Base-by-base conservation (phyloP, 2,888 invertebrate species). In the Drosophila rubida region DNA sequence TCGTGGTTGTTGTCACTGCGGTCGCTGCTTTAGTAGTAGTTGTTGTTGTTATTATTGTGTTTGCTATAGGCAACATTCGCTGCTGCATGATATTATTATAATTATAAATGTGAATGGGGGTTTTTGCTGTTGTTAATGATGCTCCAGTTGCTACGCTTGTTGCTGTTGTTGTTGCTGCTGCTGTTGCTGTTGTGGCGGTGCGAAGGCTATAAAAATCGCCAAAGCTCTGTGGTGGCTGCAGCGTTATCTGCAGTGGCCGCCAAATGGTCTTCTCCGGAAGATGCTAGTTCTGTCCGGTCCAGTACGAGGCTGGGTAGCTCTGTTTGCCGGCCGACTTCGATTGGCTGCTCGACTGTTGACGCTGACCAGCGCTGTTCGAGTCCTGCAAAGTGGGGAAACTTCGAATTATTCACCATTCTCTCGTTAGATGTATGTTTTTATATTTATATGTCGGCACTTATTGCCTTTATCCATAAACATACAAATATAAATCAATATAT, bases 291-390 rank as follows among this genome's bases (percentile, higher is more conserved):
- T 92, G 92, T 74, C 91, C 91, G 75, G 92, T 89, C 92, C 92
- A 92, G 77, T 92, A 92, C 44, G 92, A 92, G 69, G 92, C 91
- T 41, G 92, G 91, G 69, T 92, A 92, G 30, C 91, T 91, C 77
- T 91, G 92, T 77, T 92, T 92, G 65, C 91, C 89, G 54, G 90
- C 91, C 65, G 92, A 90, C 81, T 92, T 92, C 27, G 91, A 91
- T 85, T 92, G 92, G 81, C 91, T 92, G 79, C 90, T 91, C 67
- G 92, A 88, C 77, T 92, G 92, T 75, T 92, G 92, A 58, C 92
- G 91, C 71, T 92, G 92, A n/a, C 92, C 92, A 75, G 92, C 90
- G 70, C 91, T 92, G 83, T 91, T 92, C 61, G 92, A 92, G 77
- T 92, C 92, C 92, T 92, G 89, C 53, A 89, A 89, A 23, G 25